phyloP scores from a whole-genome alignment of 2,888 invertebrate species.

The Ormyrus rosae region DNA sequence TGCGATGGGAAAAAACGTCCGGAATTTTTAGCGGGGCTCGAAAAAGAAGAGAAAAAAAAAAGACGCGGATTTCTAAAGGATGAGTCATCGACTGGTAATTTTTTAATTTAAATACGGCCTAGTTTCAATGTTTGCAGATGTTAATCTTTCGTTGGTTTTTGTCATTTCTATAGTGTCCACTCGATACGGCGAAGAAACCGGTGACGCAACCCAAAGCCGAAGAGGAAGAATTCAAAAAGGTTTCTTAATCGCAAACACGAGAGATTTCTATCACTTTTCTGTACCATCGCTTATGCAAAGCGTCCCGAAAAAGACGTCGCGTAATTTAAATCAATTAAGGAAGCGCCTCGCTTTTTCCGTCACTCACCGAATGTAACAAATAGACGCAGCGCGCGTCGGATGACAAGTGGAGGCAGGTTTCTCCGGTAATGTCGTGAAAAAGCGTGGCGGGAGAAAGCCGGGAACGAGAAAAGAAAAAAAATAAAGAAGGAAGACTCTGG shows the following conservation, averaged over 20 bases:
- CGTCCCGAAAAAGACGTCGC: neutral
- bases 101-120: slow-evolving; percentile 15
- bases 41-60: neutral
- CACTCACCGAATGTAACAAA: neutral
- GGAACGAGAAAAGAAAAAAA: too few relatives aligned
- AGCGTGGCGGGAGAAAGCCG: neutral
- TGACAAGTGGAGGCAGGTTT: slow-evolving; percentile 2
- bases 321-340: neutral
- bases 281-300: neutral
- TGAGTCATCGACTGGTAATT: slow-evolving; percentile 1
- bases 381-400: neutral
- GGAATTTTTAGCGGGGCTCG: neutral
- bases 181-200: too few relatives aligned
- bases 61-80: neutral
- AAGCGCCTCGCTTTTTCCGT: neutral
- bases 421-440: slow-evolving; percentile 7
- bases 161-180: neutral
- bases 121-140: slow-evolving; percentile 16
- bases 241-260: too few relatives aligned
- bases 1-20: neutral
- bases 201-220: too few relatives aligned
- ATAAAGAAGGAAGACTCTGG: rapidly evolving
- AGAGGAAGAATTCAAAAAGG: too few relatives aligned
- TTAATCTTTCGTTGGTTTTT: slow-evolving; percentile 1
- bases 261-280: neutral